phyloP scores from a whole-genome alignment of 64 coral and sea anemone genomes.

The Montipora foliosa region DNA sequence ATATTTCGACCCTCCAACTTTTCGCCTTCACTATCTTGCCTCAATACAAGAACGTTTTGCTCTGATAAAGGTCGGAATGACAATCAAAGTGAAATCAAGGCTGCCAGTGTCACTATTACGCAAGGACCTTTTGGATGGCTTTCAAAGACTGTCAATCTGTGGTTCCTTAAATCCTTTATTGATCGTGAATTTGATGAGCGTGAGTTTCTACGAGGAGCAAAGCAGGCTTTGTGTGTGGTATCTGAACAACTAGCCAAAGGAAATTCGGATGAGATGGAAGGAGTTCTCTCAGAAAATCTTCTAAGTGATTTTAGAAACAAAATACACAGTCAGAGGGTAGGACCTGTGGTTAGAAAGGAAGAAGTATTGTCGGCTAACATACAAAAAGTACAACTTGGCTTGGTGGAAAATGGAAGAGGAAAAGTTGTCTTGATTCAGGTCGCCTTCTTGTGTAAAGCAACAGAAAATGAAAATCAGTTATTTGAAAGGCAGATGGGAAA shows the following conservation, averaged over 20 bases:
- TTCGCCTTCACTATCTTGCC: neutral
- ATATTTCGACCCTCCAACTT: neutral
- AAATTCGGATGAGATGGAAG: constrained; percentile 60
- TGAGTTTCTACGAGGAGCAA: constrained; percentile 83
- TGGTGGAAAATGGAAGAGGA: constrained; percentile 44
- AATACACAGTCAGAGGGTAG: constrained; percentile 1
- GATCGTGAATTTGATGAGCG: constrained; percentile 87
- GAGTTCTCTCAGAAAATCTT: constrained; percentile 51
- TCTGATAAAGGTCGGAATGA: neutral
- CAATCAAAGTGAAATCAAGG: neutral
- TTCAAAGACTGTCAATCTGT: constrained; percentile 67
- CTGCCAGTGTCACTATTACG: constrained; percentile 17
- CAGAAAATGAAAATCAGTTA: constrained; percentile 22
- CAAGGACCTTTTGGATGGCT: constrained; percentile 88
- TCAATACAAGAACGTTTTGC: constrained; percentile 3
- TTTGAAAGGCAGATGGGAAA: constrained; percentile 66
- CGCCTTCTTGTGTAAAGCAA: constrained; percentile 59
- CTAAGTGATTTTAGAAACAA: constrained; percentile 47
- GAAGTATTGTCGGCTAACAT: constrained; percentile 77
- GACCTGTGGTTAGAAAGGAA: constrained; percentile 44
- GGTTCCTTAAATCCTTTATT: constrained; percentile 71
- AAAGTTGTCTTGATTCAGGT: constrained; percentile 76
- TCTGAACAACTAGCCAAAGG: constrained; percentile 60
- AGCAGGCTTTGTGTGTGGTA: constrained; percentile 69
- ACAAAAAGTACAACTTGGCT: constrained; percentile 64